Evolutionary conservation across 1,140 invertebrate species (phyloP).

Genomic region (Samia ricini): DNA sequence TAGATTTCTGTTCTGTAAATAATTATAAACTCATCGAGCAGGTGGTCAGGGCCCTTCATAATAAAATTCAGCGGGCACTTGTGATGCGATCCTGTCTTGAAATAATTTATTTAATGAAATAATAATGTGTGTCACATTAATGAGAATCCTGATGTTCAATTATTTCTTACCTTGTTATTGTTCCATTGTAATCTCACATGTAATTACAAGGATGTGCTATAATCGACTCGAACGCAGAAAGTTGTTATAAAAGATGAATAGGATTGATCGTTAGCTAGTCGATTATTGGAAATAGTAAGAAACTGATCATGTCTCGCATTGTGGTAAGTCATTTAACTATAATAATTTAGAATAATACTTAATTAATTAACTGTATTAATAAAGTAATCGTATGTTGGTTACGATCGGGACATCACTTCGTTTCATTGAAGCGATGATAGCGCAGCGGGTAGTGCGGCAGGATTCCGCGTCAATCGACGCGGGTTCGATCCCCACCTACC

Average conservation of each 20-base stretch:
- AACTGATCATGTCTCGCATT: neutral
- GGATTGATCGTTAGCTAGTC: neutral
- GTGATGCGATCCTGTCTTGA: neutral
- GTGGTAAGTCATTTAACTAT: conserved; percentile 2
- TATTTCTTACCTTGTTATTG: conserved; percentile 1
- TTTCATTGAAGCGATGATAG: too few relatives aligned
- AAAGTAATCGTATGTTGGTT: too few relatives aligned
- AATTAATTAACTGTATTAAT: too few relatives aligned
- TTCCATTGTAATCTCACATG: neutral
- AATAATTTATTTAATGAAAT: neutral
- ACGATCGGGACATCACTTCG: too few relatives aligned
- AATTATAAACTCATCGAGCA: too few relatives aligned
- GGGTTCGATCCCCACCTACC: too few relatives aligned
- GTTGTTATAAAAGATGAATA: neutral
- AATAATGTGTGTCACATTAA: neutral
- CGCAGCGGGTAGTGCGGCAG: too few relatives aligned
- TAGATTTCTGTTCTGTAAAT: too few relatives aligned
- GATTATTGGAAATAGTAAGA: neutral
- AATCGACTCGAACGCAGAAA: neutral
- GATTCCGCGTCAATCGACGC: too few relatives aligned
- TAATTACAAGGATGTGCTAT: neutral
- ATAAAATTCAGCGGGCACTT: too few relatives aligned
- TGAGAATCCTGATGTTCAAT: neutral
- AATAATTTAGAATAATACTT: too few relatives aligned
- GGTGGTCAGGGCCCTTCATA: too few relatives aligned